Base-by-base conservation (phyloP, 2,888 invertebrate species). In the Leuctra nigra region DNA sequence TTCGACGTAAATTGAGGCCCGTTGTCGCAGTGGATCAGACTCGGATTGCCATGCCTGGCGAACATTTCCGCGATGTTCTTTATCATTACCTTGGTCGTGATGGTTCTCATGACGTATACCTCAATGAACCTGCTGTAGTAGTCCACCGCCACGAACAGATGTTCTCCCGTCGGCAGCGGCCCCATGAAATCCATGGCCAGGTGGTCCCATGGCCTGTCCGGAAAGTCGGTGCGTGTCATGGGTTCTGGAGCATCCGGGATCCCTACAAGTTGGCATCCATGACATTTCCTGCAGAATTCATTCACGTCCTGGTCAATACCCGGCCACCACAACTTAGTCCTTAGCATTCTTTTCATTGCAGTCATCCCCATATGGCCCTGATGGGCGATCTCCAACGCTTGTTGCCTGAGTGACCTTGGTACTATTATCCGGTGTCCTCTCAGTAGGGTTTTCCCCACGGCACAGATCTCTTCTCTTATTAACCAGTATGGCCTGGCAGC, bases 231-330 rank as follows among this genome's bases (percentile, higher is more conserved):
- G n/a, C 56, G 33, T 11, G 25, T 9, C 18, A 66, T 13, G 6
- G 64, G 65, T 50, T 60, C 41, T 23, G 61, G 57, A 14, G 55
- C 53, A 6, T 53, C 50, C 2, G 59, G 11, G 23, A 44, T 39
- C 16, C 55, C 56, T 2, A 65, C 64, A 9, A 64, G 18, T 29
- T 61, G 56, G 38, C 59, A 60, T 23, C 39, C 52, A 16, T 29
- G 48, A 52, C 60, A 60, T 1, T 11, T 20, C 16, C 18, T 4
- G 24, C 6, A n/a, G n/a, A 36, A 39, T 36, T 36, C 36, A 18
- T 54, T 16, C 13, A 39, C 29, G n/a, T 53, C 18, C 11, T 46
- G 20, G n/a, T 46, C 46, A 6, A 23, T 9, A 11, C 23, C 41
- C 18, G 41, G 41, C 41, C 41, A 41, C 41, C 41, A 41, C 11